These are phyloP conservation scores for Laticauda laticaudata DNA, from an alignment of 2,113 vertebrate genomes.

Conservation along the genomic window DNA sequence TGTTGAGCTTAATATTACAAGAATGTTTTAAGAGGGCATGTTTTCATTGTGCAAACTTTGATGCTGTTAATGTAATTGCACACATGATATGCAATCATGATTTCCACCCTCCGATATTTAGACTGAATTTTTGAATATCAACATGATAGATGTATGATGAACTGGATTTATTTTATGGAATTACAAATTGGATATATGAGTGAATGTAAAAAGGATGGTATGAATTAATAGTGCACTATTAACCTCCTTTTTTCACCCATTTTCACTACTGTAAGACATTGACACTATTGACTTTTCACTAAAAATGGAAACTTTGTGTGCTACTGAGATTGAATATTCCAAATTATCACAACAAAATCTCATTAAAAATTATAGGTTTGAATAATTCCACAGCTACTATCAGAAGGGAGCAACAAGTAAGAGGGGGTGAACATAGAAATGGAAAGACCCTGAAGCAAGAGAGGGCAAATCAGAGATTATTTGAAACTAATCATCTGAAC, in stretches of 20 bases:
- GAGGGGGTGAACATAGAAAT: background rate
- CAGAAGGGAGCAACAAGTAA: background rate
- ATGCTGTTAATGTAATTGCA: background rate
- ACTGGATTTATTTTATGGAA: background rate
- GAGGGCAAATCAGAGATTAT: background rate
- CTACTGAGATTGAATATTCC: background rate
- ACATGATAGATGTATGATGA: background rate
- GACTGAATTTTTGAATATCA: background rate
- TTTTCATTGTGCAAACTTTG: background rate
- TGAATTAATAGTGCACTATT: background rate
- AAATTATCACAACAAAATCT: background rate
- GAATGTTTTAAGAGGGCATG: constrained; percentile 4
- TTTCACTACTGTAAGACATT: background rate
- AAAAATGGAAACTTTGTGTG: background rate
- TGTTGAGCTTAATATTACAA: constrained; percentile 11
- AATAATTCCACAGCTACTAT: background rate
- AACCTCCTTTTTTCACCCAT: background rate
- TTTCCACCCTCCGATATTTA: background rate
- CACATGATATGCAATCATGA: background rate
- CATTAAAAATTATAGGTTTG: background rate
- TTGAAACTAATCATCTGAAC: background rate
- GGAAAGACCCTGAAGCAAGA: background rate
- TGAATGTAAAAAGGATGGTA: background rate
- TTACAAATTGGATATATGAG: background rate
- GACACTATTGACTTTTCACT: background rate